A percentile compares a stretch with the other conserved stretches of the same genome.
These are phyloP conservation scores for Heliornis fulica DNA, from an alignment of 2,113 vertebrate species.

Conservation along the genomic window DNA sequence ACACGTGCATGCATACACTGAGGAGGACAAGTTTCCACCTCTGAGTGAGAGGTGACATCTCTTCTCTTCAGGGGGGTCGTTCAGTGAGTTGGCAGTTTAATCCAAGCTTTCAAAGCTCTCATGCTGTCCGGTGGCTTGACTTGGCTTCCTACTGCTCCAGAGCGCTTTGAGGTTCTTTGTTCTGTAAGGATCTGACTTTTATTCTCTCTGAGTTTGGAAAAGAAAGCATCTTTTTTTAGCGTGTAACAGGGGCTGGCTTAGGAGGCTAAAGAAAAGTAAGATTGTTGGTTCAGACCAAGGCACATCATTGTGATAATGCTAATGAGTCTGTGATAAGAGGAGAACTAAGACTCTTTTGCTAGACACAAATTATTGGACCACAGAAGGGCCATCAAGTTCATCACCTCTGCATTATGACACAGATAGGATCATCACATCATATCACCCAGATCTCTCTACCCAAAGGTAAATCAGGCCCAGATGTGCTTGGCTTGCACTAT, in stretches of 20 bases:
- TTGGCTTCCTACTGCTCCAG: neutral
- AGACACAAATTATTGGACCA: neutral
- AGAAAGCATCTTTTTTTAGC: neutral
- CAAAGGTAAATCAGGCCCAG: neutral
- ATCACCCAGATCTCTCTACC: neutral
- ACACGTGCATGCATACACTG: neutral
- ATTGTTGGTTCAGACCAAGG: neutral
- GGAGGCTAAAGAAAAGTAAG: neutral
- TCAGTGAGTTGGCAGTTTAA: slow-evolving; percentile 4
- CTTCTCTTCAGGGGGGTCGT: neutral
- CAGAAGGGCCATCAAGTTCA: neutral
- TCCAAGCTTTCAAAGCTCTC: slow-evolving; percentile 5
- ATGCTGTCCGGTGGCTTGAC: neutral
- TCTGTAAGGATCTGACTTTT: slow-evolving; percentile 14
- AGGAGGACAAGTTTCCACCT: neutral
- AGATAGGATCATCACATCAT: neutral
- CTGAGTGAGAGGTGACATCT: slow-evolving; percentile 11
- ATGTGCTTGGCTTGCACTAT: neutral
- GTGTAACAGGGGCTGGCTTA: neutral
- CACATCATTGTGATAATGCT: neutral
- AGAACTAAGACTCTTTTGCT: neutral
- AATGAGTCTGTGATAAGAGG: neutral
- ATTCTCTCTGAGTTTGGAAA: neutral
- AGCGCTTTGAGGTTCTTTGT: neutral
- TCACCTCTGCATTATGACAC: neutral